Evolutionary conservation across 2,888 invertebrate genomes (phyloP).

Genomic region (Rhagophthalmus giganteus): DNA sequence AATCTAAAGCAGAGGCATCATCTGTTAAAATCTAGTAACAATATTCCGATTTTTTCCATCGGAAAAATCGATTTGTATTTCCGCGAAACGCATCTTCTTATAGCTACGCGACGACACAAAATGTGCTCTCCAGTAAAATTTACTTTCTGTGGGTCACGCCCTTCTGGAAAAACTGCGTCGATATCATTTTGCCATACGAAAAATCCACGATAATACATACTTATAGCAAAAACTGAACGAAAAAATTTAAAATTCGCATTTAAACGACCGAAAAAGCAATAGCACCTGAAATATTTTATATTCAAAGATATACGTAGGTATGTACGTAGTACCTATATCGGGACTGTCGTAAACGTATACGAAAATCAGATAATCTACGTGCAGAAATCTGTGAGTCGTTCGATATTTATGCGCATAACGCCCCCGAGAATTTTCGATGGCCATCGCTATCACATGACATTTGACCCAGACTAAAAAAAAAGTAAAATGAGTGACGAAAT

Average conservation of each 20-base stretch:
- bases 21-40: too few species aligned
- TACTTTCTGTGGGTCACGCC: too few species aligned
- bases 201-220: not conserved
- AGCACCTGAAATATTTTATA: conserved; percentile 3
- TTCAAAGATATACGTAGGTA: too few species aligned
- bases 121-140: too few species aligned
- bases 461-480: conserved; percentile 20
- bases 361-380: conserved; percentile 24
- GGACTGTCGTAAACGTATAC: conserved; percentile 23
- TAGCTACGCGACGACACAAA: too few species aligned
- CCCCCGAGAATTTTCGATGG: conserved; percentile 31
- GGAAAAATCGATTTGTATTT: too few species aligned
- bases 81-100: too few species aligned
- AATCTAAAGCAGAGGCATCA: too few species aligned
- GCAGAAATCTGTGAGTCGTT: conserved; percentile 25
- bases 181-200: too few species aligned
- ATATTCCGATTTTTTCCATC: too few species aligned
- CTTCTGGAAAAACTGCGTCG: too few species aligned
- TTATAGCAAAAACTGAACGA: not conserved
- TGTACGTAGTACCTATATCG: too few species aligned
- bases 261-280: not conserved
- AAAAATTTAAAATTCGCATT: not conserved
- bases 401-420: conserved; percentile 24
- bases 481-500: conserved; percentile 1
- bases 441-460: conserved; percentile 36